Evolutionary conservation across 2,113 vertebrate species (phyloP).

Genomic region (Rhineura floridana): DNA sequence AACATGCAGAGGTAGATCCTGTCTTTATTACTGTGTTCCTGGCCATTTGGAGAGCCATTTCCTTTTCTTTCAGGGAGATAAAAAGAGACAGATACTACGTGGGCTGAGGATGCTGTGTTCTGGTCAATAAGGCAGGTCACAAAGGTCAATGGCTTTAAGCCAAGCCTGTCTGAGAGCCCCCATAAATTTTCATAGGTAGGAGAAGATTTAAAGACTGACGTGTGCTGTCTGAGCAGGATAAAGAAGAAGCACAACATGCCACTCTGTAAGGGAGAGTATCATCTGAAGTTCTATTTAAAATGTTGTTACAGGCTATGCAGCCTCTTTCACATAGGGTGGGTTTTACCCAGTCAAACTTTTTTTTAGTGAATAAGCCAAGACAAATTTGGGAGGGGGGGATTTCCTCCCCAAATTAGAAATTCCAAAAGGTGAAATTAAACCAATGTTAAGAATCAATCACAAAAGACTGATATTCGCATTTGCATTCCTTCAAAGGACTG

Average conservation of each 20-base stretch:
- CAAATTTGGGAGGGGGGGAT: conserved; percentile 31
- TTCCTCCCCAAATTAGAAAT: conserved; percentile 12
- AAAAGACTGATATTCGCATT: conserved; percentile 30
- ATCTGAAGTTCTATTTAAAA: conserved; percentile 71
- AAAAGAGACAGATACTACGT: conserved; percentile 70
- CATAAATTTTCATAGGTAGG: conserved; percentile 78
- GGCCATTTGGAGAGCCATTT: conserved; percentile 72
- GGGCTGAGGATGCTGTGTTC: conserved; percentile 71
- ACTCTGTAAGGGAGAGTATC: conserved; percentile 57
- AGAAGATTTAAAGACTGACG: conserved; percentile 69
- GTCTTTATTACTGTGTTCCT: conserved; percentile 70
- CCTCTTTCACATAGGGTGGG: conserved; percentile 54
- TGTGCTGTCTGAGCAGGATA: conserved; percentile 53
- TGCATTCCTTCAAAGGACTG: conserved; percentile 5
- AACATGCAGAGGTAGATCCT: conserved; percentile 52
- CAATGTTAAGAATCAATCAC: conserved; percentile 40
- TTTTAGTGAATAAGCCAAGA: conserved; percentile 44
- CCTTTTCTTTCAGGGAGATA: conserved; percentile 67
- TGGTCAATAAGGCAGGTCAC: conserved; percentile 76
- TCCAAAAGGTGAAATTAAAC: conserved; percentile 51
- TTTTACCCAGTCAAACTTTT: conserved; percentile 73
- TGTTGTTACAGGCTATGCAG: conserved; percentile 45
- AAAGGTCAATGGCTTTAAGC: conserved; percentile 75
- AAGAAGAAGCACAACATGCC: conserved; percentile 61
- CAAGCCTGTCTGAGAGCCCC: conserved; percentile 67